Evolutionary conservation across 2,888 invertebrate species (phyloP), one percentile per base, ranked within the genome.

Genomic region (Xanthorhoe designata): DNA sequence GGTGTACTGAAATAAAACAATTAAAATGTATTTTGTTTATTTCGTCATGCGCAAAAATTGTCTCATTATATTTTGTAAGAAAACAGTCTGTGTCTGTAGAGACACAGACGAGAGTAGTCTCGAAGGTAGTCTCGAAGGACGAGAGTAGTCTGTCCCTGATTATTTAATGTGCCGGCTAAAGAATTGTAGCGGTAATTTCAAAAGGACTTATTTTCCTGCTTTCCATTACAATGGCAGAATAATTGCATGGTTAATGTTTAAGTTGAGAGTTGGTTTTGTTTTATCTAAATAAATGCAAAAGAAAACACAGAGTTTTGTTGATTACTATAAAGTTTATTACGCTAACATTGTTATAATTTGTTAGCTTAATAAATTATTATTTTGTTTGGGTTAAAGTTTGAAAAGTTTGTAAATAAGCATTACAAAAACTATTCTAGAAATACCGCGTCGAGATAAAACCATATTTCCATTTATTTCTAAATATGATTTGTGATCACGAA

Each of bases 121-220:
- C n/a, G n/a, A n/a, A n/a, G n/a, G n/a, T n/a, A n/a, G n/a, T n/a
- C 38, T 63, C 66, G 62, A 58, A 56, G 55, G 62, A 49, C n/a
- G n/a, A n/a, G n/a, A n/a, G n/a, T n/a, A n/a, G n/a, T n/a, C 66
- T 52, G 62, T 66, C 51, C 56, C 54, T 70, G 65, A 70, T 70
- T 72, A 65, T 70, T 68, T 72, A 68, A 69, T 68, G 61, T 61
- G 24, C 61, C 61, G 45, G 61, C 57, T 58, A 63, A 68, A 62
- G 51, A 62, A 66, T 55, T 66, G 58, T 66, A 55, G 32, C 18
- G 32, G 61, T 53, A 60, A 55, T 63, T 59, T 54, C 29, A 32
- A 32, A 17, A 35, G 35, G 32, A 15, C 32, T 42, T 58, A 54
- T 62, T 59, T 62, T 59, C 51, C 49, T 55, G 49, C 49, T 64